Conservation (phyloP, 2,797 vertebrate species). For the Pseudocheirus occidentalis region DNA sequence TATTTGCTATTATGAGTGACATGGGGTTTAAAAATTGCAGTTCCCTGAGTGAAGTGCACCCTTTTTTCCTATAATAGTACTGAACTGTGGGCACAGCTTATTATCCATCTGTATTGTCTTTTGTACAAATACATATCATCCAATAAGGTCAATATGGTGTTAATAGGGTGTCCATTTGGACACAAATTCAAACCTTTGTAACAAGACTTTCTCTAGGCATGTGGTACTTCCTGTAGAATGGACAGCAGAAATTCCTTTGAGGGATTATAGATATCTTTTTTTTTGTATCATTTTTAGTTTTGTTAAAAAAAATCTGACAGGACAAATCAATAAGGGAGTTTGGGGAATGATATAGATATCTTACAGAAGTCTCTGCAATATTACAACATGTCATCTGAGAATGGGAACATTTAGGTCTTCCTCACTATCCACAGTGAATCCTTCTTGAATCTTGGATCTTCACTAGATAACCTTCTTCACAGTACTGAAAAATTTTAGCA, state of each 20-base stretch:
- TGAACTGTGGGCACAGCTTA: neutral
- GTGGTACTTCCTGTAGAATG: neutral
- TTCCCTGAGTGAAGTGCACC: neutral
- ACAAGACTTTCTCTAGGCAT: neutral
- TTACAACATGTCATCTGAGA: neutral
- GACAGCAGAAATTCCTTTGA: neutral
- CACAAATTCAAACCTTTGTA: neutral
- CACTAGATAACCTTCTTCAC: neutral
- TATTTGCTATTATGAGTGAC: neutral
- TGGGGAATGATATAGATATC: too few relatives aligned
- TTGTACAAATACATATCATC: neutral
- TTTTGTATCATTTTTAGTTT: too few relatives aligned
- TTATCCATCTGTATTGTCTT: neutral
- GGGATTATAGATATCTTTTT: neutral
- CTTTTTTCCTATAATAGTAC: neutral
- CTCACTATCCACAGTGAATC: neutral
- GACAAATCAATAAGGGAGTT: too few relatives aligned
- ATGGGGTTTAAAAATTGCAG: neutral
- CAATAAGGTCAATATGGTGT: neutral
- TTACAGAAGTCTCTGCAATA: neutral
- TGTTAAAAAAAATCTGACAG: too few relatives aligned
- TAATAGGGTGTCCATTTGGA: neutral
- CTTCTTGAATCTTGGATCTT: neutral
- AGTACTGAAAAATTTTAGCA: neutral
- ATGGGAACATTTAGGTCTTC: neutral